Base-by-base conservation (phyloP, 2,797 vertebrate species). In the Xiphorhynchus erythropygius region DNA sequence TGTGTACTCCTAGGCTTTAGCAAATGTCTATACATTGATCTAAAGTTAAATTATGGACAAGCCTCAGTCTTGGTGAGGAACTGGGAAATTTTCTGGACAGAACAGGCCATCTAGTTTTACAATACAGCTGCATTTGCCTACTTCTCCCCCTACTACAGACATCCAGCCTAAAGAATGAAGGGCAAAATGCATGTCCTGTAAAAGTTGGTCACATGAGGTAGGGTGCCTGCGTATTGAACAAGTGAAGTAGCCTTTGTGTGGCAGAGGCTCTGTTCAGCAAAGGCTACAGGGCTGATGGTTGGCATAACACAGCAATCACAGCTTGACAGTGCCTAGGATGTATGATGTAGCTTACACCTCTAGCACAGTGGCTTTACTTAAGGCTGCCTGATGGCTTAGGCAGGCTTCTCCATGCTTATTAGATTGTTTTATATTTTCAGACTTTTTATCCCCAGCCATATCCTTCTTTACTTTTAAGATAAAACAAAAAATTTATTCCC, bases 1-100 rank as follows among this genome's bases (percentile, higher is more conserved):
- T 32, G n/a, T 13, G 25, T 0, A 0, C 19, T 28, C 23, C 16
- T 27, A 62, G 41, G 14, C 28, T 80, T 79, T 56, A 90, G 47
- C 24, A 88, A 79, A 79, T 0, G 1, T n/a, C 71, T 67, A 19
- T 15, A 27, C 42, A 35, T 56, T 77, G 42, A 69, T 14, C 28
- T 70, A 79, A 28, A 95, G 47, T 74, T 80, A 59, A 89, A 89
- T 69, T 67, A 80, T 5, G 32, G 5, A 37, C 28, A 87, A 81
- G 8, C 8, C 62, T 86, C 44, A 73, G 13, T 63, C 91, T 74
- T 71, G 30, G 67, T 3, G 4, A 39, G 55, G 46, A 92, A 67
- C 3, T 32, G 13, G 23, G 13, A 68, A 64, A 39, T 32, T 32
- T 59, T 60, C 59, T 59, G n/a, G 22, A 11, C 42, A 39, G 23